phyloP scores from a whole-genome alignment of 2,797 vertebrate genomes.

The Sebastes oblongus region DNA sequence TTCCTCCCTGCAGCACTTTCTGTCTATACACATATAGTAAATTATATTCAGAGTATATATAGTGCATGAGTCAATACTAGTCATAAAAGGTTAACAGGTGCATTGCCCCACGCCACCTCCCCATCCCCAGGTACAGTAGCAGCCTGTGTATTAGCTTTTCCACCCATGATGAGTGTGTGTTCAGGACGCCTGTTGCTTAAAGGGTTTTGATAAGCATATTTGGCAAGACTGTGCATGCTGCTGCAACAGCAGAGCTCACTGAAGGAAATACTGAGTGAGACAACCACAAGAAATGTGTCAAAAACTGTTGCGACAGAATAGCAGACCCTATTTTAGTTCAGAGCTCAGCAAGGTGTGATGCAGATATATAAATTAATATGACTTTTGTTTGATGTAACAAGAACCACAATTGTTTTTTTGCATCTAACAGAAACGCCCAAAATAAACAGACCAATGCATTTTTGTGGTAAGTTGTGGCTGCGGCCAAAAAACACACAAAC shows the following conservation, averaged over 20 bases:
- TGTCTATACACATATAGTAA: neutral
- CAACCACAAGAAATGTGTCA: neutral
- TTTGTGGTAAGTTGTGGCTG: neutral
- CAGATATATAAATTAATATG: neutral
- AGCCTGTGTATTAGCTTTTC: neutral
- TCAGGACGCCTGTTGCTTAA: conserved; percentile 1
- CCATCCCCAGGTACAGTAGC: neutral
- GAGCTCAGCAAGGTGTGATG: neutral
- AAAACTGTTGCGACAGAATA: neutral
- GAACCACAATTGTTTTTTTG: neutral
- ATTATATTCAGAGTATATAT: too few relatives aligned
- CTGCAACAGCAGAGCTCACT: neutral
- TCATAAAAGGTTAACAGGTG: neutral
- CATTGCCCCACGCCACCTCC: neutral
- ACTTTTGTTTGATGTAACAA: neutral
- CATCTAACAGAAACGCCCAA: neutral
- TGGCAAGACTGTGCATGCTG: conserved; percentile 46
- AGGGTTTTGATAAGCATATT: conserved; percentile 2
- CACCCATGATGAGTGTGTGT: neutral
- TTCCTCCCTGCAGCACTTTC: neutral
- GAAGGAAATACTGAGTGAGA: neutral
- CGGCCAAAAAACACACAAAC: neutral
- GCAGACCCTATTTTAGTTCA: neutral
- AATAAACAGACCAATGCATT: neutral
- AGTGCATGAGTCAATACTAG: neutral